Evolutionary conservation across 2,888 invertebrate genomes (phyloP), one percentile per base, ranked within the genome.

Genomic region (Polydrusus cervinus): DNA sequence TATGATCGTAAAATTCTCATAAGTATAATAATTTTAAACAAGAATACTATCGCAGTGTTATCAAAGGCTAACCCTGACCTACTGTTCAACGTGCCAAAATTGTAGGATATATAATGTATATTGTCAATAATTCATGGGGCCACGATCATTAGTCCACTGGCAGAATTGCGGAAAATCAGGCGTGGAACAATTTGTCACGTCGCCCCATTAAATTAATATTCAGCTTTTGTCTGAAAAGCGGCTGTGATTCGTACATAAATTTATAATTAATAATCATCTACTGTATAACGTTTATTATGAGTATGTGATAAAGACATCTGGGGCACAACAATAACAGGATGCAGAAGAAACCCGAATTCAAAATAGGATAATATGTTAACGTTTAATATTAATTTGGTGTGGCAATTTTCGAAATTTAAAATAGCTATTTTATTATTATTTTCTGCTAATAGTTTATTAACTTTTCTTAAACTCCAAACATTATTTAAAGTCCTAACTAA

Each of bases 161-260:
- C 53, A 65, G 65, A 67, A 70, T 57, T 74, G 70, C 66, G 70
- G 74, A 65, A 74, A 70, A 74, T 70, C 74, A 70, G 64, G 70
- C 70, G 49, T 60, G 40, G 47, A 20, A 55, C 74, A 74, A 74
- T 74, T 69, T 74, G 74, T 69, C 74, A 74, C 74, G 74, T 74
- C 64, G 57, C 16, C 43, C 69, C 61, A 60, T 67, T 67, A 57
- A 67, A 73, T 67, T 73, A 73, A 73, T 67, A 73, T 73, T 73
- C 67, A 25, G 61, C 57, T 57, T 66, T 67, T 47, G 67, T 73
- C 71, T 65, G 65, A 66, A 71, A 55, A 62, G 62, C 70, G 49
- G 53, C 70, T 47, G 49, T 45, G 69, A 60, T 60, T 69, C 30
- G 60, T 51, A 51, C 60, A 60, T 60, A 60, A 65, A 62, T 49